phyloP scores from a whole-genome alignment of 30 jellyfish, hydroid and myxozoan species.

The Pseudorhiza aurosa region DNA sequence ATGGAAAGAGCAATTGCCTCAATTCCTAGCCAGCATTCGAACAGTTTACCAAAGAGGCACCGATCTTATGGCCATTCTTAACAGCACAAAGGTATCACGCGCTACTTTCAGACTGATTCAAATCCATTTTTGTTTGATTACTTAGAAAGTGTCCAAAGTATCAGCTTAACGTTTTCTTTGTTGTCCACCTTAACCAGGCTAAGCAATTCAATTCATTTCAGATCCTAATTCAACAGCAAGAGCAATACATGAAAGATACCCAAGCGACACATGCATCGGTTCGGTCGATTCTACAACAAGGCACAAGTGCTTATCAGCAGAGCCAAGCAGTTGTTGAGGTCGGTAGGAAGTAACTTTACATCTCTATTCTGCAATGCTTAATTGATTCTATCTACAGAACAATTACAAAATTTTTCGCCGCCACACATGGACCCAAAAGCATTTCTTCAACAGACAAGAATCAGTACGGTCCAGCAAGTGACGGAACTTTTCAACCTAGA shows the following conservation, averaged over 20 bases:
- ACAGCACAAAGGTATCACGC: slow-evolving; percentile 88
- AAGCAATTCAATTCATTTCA: too few species aligned
- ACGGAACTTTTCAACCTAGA: too few species aligned
- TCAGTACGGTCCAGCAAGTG: too few species aligned
- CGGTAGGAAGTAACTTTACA: not conserved
- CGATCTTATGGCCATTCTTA: slow-evolving; percentile 54
- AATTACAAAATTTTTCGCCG: too few species aligned
- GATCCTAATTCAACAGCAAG: slow-evolving; percentile 43
- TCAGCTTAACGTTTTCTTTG: too few species aligned
- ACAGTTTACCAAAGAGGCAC: slow-evolving; percentile 72
- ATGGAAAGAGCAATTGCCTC: slow-evolving; percentile 71
- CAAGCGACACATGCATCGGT: slow-evolving; percentile 35
- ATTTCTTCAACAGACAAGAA: too few species aligned
- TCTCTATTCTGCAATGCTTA: not conserved
- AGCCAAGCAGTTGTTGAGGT: slow-evolving; percentile 58
- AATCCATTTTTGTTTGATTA: too few species aligned
- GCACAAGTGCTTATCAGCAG: slow-evolving; percentile 21
- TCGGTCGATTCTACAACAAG: slow-evolving; percentile 24
- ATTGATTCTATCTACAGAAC: not conserved
- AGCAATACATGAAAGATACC: slow-evolving; percentile 48
- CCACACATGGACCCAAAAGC: too few species aligned
- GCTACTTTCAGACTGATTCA: too few species aligned
- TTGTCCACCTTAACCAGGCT: too few species aligned
- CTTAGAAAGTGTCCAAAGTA: too few species aligned
- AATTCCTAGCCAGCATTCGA: slow-evolving; percentile 64